Evolutionary conservation across 2,888 invertebrate species (phyloP).

Genomic region (Cerastoderma edule): DNA sequence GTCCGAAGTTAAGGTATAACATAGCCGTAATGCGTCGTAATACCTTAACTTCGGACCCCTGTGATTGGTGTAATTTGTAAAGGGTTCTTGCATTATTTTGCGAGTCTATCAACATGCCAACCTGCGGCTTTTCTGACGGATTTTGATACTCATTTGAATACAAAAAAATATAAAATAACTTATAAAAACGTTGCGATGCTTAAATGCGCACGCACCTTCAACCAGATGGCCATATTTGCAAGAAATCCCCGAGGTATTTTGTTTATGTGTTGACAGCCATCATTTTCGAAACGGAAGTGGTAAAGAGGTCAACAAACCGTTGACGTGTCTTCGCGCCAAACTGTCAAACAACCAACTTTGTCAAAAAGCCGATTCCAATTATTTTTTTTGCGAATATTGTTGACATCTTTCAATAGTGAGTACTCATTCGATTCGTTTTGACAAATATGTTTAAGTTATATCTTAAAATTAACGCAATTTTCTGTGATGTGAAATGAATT

Average conservation of each 20-base stretch:
- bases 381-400: not conserved
- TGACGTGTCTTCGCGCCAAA: slow-evolving; percentile 57
- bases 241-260: not conserved
- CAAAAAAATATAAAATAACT: not conserved
- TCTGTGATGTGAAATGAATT: not conserved
- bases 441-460: not conserved
- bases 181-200: not conserved
- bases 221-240: slow-evolving; percentile 38
- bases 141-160: not conserved
- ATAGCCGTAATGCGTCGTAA: not conserved
- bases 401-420: not conserved
- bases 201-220: slow-evolving; percentile 25
- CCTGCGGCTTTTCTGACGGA: not conserved
- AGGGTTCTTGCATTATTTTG: not conserved
- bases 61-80: not conserved
- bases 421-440: not conserved
- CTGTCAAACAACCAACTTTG: slow-evolving; percentile 28
- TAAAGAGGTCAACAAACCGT: slow-evolving; percentile 6
- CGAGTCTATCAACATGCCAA: not conserved
- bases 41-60: not conserved
- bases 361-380: not conserved
- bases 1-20: too few relatives aligned
- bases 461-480: not conserved
- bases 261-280: slow-evolving; percentile 8
- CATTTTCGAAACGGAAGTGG: slow-evolving; percentile 16